These are phyloP conservation scores for Apteryx mantelli DNA, from an alignment of 2,113 vertebrate genomes.

Conservation along the genomic window DNA sequence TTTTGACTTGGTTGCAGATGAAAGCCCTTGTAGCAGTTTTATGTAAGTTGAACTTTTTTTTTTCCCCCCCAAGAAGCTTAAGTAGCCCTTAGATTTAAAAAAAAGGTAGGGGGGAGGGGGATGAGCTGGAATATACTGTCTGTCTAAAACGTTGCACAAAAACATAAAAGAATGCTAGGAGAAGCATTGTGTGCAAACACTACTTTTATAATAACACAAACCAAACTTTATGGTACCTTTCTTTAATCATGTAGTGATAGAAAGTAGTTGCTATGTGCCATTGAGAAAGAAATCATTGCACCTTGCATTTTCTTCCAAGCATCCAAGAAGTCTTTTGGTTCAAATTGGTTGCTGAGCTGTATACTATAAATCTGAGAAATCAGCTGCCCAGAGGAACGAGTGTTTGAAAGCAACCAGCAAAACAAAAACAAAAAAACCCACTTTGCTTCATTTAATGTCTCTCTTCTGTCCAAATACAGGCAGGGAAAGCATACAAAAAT, in stretches of 20 bases:
- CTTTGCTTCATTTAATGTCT: background rate
- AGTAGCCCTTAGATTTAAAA: background rate
- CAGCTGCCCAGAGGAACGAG: background rate
- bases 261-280: background rate
- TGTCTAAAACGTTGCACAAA: background rate
- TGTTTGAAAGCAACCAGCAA: background rate
- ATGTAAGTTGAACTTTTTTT: background rate
- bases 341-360: background rate
- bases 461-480: background rate
- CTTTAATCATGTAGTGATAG: background rate
- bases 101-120: background rate
- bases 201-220: background rate
- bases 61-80: background rate
- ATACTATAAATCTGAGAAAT: background rate
- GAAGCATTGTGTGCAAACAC: background rate
- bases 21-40: background rate
- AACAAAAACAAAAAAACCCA: background rate
- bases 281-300: background rate
- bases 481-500: background rate
- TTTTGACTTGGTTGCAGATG: background rate
- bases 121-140: background rate
- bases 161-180: background rate
- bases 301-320: background rate
- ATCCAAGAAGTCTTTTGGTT: background rate
- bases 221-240: background rate